phyloP scores from a whole-genome alignment of 1,140 invertebrate genomes.

The Psix sp. region DNA sequence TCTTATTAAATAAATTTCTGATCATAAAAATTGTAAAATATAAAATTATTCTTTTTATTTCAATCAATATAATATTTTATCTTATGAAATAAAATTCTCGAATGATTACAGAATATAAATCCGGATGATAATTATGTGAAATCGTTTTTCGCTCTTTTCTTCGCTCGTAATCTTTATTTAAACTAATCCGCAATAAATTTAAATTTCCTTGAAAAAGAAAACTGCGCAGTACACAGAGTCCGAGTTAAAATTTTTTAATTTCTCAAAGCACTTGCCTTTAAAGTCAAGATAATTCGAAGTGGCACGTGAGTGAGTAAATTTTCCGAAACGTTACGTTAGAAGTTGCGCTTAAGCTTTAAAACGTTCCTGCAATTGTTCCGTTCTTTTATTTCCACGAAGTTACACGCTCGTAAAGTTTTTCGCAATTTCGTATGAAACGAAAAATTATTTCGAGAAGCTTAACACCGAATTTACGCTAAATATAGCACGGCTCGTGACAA shows the following conservation, averaged over 20 bases:
- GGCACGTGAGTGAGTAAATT: slow-evolving; percentile 33
- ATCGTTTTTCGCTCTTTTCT: too few relatives aligned
- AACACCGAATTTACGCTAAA: slow-evolving; percentile 10
- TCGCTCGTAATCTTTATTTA: too few relatives aligned
- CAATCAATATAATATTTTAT: too few relatives aligned
- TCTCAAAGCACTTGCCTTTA: slow-evolving; percentile 33
- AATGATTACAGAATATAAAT: too few relatives aligned
- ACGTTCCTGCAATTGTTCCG: slow-evolving; percentile 12
- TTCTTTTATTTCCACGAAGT: slow-evolving; percentile 20
- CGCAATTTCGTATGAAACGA: slow-evolving; percentile 25
- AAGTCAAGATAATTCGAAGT: slow-evolving; percentile 35
- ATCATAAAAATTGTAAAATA: too few relatives aligned
- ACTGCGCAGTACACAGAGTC: too few relatives aligned
- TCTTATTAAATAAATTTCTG: too few relatives aligned
- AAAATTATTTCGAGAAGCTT: slow-evolving; percentile 17
- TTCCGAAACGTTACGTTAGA: slow-evolving; percentile 25
- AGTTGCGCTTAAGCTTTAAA: slow-evolving; percentile 12
- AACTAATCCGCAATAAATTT: too few relatives aligned
- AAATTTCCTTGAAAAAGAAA: too few relatives aligned
- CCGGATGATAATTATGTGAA: too few relatives aligned
- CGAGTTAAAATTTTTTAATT: slow-evolving; percentile 42
- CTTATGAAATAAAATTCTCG: too few relatives aligned
- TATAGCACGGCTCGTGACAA: not conserved
- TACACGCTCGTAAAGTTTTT: slow-evolving; percentile 21
- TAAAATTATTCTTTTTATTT: too few relatives aligned